These are phyloP conservation scores for Panthera leo DNA, from an alignment of 2,113 vertebrate species.

Conservation along the genomic window DNA sequence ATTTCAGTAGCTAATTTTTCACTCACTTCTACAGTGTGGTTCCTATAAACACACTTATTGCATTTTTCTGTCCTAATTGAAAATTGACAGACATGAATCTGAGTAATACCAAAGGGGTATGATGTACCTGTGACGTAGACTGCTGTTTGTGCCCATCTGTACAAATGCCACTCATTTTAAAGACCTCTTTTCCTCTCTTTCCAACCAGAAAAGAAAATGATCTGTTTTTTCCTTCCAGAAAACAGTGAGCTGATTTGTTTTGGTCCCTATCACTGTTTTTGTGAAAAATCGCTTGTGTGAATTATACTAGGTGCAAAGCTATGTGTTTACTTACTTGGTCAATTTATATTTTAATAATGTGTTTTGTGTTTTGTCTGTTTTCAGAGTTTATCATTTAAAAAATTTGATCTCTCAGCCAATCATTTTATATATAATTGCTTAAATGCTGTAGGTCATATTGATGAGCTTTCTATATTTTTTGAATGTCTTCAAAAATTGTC, in stretches of 20 bases:
- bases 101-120: not conserved
- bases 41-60: not conserved
- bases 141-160: not conserved
- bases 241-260: not conserved
- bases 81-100: not conserved
- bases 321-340: conserved; percentile 47
- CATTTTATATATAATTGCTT: conserved; percentile 58
- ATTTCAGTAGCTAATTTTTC: conserved; percentile 37
- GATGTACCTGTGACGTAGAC: fast-evolving
- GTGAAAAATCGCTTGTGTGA: conserved; percentile 39
- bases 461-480: conserved; percentile 60
- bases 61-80: not conserved
- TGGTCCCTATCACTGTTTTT: conserved; percentile 33
- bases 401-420: conserved; percentile 24
- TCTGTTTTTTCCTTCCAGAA: not conserved
- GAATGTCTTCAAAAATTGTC: conserved; percentile 63
- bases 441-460: conserved; percentile 35
- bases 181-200: not conserved
- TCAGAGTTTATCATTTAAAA: not conserved
- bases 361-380: conserved; percentile 13
- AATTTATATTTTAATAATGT: not conserved
- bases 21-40: not conserved
- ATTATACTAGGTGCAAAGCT: conserved; percentile 20
- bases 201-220: not conserved
- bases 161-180: not conserved